Conservation (phyloP, 1,140 invertebrate species). For the Macrobrachium rosenbergii region DNA sequence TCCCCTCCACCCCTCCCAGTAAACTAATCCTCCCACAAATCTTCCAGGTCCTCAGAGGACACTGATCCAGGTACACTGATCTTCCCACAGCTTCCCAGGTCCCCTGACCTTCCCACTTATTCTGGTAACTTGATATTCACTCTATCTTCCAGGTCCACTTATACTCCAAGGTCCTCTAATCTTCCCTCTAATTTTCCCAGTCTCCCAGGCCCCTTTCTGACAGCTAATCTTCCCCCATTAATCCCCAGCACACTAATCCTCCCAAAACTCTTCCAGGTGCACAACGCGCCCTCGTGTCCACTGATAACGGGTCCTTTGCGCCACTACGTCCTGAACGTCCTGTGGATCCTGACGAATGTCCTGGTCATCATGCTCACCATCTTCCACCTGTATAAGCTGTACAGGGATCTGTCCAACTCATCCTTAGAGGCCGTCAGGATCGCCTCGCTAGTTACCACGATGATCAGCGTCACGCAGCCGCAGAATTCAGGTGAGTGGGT, state of each 20-base stretch:
- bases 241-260: background rate
- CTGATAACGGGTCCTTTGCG: slow-evolving; percentile 81
- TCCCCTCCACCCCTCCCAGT: background rate
- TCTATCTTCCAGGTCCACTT: background rate
- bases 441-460: slow-evolving; percentile 81
- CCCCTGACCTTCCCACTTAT: too few species aligned
- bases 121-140: too few species aligned
- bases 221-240: too few species aligned
- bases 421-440: slow-evolving; percentile 80
- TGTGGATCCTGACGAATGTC: slow-evolving; percentile 91
- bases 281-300: slow-evolving; percentile 84
- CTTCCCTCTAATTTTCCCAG: too few species aligned
- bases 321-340: slow-evolving; percentile 89
- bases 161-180: too few species aligned
- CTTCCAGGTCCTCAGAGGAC: background rate
- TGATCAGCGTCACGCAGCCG: slow-evolving; percentile 76
- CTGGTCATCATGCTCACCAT: slow-evolving; percentile 88
- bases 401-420: slow-evolving; percentile 84
- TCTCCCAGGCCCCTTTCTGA: too few species aligned
- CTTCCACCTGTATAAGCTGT: slow-evolving; percentile 86
- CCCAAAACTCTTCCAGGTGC: slow-evolving; percentile 39
- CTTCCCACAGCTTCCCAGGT: too few species aligned
- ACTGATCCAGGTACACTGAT: background rate
- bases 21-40: background rate
- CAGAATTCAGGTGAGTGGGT: slow-evolving; percentile 40